Base-by-base conservation (phyloP, 2,797 vertebrate species). In the Crypturellus tataupa region DNA sequence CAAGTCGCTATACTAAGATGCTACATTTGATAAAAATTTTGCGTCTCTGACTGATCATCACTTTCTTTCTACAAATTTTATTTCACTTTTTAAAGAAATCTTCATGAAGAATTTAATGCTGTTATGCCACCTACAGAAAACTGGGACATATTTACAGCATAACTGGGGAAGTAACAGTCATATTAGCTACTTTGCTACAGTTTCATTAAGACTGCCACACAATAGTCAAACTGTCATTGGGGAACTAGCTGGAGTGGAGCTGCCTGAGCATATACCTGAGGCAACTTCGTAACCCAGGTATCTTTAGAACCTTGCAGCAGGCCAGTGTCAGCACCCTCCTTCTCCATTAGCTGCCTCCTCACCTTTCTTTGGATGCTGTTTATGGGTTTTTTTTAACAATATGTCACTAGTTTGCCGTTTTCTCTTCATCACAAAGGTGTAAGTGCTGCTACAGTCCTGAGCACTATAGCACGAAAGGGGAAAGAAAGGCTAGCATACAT, bases 211-310 rank as follows among this genome's bases (percentile, higher is more conserved):
- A 25, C 2, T 18, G 9, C 6, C 25, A 20, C 60, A 46, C 3
- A 25, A 20, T 2, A 46, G 23, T 23, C 3, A n/a, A 37, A 33
- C 10, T 2, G 20, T 20, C 14, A 17, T 1, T 16, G 25, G 12
- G 6, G 13, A 68, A 33, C 9, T 7, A 53, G 23, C 23, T 80
- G 13, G 3, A 42, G 9, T 2, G 7, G 71, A 72, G 3, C 0
- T 59, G 6, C 3, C 23, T 59, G 31, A 39, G 21, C 8, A 47
- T 5, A 6, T 2, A 37, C 0, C 27, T 2, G 7, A 8, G 3
- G 2, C 7, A 13, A 25, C 58, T 78, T 55, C 55, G 8, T 12
- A 8, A 4, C 10, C 6, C 24, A 17, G 4, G 1, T 35, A 39
- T 13, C 18, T 56, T 64, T 6, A 42, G 11, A 60, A 78, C 25